Evolutionary conservation across 2,113 vertebrate species (phyloP).

Genomic region (Delphinus delphis): DNA sequence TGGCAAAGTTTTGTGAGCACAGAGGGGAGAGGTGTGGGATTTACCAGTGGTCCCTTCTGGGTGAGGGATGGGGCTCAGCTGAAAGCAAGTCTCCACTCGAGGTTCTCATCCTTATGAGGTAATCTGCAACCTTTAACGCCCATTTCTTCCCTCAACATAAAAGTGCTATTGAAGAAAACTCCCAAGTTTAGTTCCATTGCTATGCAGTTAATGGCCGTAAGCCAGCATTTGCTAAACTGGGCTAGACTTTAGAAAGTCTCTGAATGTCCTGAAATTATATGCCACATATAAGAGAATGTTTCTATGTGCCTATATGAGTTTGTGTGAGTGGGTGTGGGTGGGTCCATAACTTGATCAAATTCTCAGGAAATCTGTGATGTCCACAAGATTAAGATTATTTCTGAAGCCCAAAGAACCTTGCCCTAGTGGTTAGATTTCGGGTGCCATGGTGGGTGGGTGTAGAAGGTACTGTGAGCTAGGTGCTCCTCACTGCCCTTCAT

Average conservation of each 20-base stretch:
- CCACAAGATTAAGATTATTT: neutral
- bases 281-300: neutral
- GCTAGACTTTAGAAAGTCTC: neutral
- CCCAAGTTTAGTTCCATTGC: neutral
- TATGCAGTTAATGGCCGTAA: neutral
- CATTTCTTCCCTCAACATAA: neutral
- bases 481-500: rapidly evolving
- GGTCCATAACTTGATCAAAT: neutral
- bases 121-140: neutral
- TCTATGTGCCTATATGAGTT: neutral
- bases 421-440: neutral
- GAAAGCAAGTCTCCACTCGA: neutral
- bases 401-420: neutral
- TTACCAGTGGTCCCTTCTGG: neutral
- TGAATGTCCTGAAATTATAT: neutral
- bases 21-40: conserved; percentile 75
- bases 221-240: neutral
- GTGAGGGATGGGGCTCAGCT: neutral
- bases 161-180: neutral
- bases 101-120: neutral
- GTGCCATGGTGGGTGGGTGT: neutral
- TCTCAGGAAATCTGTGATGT: neutral
- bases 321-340: neutral
- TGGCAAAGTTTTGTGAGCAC: conserved; percentile 68
- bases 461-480: neutral